Evolutionary conservation across 2,888 invertebrate genomes (phyloP), one percentile per base, ranked within the genome.

Genomic region (Smittia aterrima): DNA sequence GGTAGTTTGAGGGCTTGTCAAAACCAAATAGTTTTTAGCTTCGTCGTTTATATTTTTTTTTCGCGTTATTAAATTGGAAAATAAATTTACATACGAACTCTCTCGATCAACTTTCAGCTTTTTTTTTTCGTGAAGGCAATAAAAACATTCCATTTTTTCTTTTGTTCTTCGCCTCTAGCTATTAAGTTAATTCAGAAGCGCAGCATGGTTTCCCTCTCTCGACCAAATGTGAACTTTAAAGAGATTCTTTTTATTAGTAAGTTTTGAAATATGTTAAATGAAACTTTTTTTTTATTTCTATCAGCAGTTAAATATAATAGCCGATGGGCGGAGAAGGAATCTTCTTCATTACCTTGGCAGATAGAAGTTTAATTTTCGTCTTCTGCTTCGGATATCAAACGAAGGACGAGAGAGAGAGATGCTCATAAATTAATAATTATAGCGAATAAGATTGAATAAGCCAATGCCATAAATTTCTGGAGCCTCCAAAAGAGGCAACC

Each of bases 91-190:
- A 74, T 25, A 75, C 47, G 24, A 38, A 32, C 24, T n/a, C 64
- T 13, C 53, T 38, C 25, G 27, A 22, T 67, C 16, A 32, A 6
- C n/a, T 64, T 66, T 66, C 40, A 32, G 66, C 66, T 7, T 67
- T 67, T 54, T 70, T 53, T 54, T 16, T 53, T 27, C 18, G 70
- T n/a, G 58, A 71, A 71, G 71, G 66, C 47, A 74, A 74, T 47
- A 66, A 64, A 73, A 66, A 66, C 27, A 47, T 74, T 81, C 81
- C 83, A 82, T 83, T 83, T 82, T 80, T 86, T 86, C 83, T 82
- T 83, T 83, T 82, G 80, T 86, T 86, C 86, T 87, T 87, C 86
- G 88, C 87, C 87, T 85, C 85, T 85, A 87, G 88, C 87, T 86
- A 87, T 87, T 74, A 74, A 74, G 66, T 66, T 74, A 88, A 88